Percentiles rank a stretch among this genome's conserved stretches.
Evolutionary conservation across 2,797 vertebrate species (phyloP).

Genomic region (Pogonophryne albipinna): DNA sequence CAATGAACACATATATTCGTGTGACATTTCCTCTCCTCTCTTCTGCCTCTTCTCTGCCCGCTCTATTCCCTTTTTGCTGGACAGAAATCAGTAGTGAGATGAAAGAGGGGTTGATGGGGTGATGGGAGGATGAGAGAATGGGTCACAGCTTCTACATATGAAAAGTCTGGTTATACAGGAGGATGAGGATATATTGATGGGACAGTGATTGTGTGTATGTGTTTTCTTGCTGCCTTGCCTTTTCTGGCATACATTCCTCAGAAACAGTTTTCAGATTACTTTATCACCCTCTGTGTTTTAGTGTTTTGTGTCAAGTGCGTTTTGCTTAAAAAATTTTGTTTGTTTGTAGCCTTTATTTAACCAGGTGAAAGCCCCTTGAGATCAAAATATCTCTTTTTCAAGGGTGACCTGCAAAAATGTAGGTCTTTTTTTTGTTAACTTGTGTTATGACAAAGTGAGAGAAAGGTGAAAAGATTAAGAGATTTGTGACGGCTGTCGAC

Average conservation of each 20-base stretch:
- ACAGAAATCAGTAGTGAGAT: constrained; percentile 62
- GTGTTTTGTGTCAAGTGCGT: neutral
- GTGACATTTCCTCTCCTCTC: constrained; percentile 12
- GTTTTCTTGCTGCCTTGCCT: constrained; percentile 13
- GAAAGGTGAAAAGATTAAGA: neutral
- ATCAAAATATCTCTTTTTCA: too few relatives aligned
- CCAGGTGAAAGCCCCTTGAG: too few relatives aligned
- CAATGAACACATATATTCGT: constrained; percentile 19
- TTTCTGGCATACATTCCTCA: constrained; percentile 17
- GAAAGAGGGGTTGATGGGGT: constrained; percentile 65
- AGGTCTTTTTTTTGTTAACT: neutral
- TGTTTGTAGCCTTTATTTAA: too few relatives aligned
- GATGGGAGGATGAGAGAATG: constrained; percentile 69
- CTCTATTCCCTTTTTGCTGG: constrained; percentile 24
- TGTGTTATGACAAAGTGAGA: constrained; percentile 2
- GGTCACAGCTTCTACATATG: constrained; percentile 62
- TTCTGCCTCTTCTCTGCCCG: neutral
- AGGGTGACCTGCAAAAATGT: too few relatives aligned
- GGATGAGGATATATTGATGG: constrained; percentile 35
- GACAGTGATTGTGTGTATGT: constrained; percentile 27
- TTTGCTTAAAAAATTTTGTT: neutral
- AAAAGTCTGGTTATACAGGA: constrained; percentile 46
- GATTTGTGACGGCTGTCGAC: neutral
- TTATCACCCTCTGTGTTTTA: neutral
- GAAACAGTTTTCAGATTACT: constrained; percentile 28